Percentiles rank a stretch among this genome's conserved stretches.
Conservation (phyloP, 2,888 invertebrate species). For the Alviniconcha strummeri region DNA sequence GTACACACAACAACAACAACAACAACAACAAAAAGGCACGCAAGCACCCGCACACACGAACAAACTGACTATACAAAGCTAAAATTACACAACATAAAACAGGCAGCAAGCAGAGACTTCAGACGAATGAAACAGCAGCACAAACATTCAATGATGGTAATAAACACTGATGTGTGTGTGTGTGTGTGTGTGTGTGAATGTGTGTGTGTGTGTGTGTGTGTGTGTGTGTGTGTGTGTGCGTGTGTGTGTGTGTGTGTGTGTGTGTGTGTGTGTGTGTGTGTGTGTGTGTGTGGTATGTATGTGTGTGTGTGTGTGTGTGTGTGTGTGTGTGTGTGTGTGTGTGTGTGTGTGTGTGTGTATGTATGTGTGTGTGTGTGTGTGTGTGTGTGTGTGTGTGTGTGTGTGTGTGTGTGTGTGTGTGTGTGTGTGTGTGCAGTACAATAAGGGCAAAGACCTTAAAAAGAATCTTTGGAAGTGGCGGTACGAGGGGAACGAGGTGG, state of each 20-base stretch:
- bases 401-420: neutral
- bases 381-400: slow-evolving; percentile 7
- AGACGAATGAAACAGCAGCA: too few relatives aligned
- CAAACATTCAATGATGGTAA: too few relatives aligned
- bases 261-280: too few relatives aligned
- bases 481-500: neutral
- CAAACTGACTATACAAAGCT: too few relatives aligned
- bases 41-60: too few relatives aligned
- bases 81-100: too few relatives aligned
- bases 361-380: neutral
- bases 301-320: neutral
- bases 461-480: too few relatives aligned
- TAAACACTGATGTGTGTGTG: neutral
- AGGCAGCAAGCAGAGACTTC: too few relatives aligned
- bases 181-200: neutral
- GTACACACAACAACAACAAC: too few relatives aligned
- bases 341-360: neutral
- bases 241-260: neutral
- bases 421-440: too few relatives aligned
- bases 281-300: neutral
- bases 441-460: too few relatives aligned
- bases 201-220: neutral
- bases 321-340: neutral
- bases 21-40: too few relatives aligned
- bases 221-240: neutral